Evolutionary conservation across 1,140 invertebrate genomes (phyloP).

Genomic region (Heliconius eleuchia): DNA sequence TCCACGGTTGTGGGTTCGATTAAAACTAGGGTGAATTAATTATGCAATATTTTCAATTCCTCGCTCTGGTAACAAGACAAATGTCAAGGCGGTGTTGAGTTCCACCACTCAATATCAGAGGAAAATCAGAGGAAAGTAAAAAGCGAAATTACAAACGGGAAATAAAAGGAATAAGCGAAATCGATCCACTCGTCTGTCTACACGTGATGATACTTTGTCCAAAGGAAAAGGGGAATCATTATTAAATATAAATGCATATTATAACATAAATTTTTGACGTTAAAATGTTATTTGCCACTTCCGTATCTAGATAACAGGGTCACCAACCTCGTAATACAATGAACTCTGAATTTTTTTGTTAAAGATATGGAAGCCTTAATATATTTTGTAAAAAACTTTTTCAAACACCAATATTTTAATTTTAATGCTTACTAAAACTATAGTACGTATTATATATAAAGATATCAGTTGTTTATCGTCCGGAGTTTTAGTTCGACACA

Average conservation of each 20-base stretch:
- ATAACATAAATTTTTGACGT: not conserved
- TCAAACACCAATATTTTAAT: not conserved
- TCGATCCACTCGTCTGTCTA: too few species aligned
- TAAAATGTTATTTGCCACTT: not conserved
- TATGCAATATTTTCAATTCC: too few species aligned
- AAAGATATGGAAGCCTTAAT: not conserved
- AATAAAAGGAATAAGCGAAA: too few species aligned
- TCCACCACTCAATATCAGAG: too few species aligned
- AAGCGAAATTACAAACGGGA: too few species aligned
- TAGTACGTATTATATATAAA: not conserved
- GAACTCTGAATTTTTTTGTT: conserved; percentile 1
- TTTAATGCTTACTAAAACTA: not conserved
- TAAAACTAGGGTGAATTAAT: too few species aligned
- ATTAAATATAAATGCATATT: not conserved
- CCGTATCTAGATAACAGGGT: conserved; percentile 29
- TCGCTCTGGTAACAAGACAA: too few species aligned
- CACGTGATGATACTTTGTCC: too few species aligned
- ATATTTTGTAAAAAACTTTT: not conserved
- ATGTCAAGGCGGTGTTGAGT: too few species aligned
- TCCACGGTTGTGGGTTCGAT: too few species aligned
- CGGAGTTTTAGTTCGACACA: not conserved
- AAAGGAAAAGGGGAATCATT: not conserved
- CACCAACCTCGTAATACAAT: conserved; percentile 20
- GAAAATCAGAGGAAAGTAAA: too few species aligned
- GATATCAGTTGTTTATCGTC: not conserved